These are phyloP conservation scores for Cerastis leucographa DNA, from an alignment of 2,888 invertebrate genomes.

Conservation along the genomic window DNA sequence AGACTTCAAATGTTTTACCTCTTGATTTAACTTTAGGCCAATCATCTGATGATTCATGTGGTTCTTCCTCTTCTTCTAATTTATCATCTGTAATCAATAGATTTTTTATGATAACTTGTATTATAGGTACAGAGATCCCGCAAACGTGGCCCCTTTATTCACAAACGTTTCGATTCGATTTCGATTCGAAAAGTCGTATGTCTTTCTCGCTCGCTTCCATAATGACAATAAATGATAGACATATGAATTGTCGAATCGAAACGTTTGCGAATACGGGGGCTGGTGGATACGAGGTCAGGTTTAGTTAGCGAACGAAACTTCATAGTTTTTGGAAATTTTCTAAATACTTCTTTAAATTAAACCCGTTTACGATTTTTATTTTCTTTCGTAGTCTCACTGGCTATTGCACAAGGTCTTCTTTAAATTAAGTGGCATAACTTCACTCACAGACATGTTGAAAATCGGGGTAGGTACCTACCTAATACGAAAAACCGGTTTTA, in stretches of 20 bases:
- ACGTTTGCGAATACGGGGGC: no score
- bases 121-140: no score
- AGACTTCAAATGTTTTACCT: conserved; percentile 49
- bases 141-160: no score
- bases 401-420: background rate
- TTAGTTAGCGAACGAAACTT: background rate
- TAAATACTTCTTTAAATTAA: background rate
- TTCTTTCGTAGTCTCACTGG: background rate
- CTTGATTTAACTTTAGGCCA: conserved; percentile 58
- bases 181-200: no score
- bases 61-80: conserved; percentile 52
- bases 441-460: background rate
- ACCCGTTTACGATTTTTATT: background rate
- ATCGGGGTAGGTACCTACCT: background rate
- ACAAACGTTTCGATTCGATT: no score
- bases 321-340: background rate
- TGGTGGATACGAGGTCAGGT: background rate
- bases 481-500: background rate
- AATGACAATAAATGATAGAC: no score
- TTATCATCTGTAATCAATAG: conserved; percentile 46
- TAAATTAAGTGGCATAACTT: background rate
- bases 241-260: no score
- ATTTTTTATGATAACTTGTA: background rate
- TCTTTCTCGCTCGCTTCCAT: no score
- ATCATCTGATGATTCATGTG: conserved; percentile 62